Evolutionary conservation across 2,113 vertebrate genomes (phyloP).

Genomic region (Jaculus jaculus): DNA sequence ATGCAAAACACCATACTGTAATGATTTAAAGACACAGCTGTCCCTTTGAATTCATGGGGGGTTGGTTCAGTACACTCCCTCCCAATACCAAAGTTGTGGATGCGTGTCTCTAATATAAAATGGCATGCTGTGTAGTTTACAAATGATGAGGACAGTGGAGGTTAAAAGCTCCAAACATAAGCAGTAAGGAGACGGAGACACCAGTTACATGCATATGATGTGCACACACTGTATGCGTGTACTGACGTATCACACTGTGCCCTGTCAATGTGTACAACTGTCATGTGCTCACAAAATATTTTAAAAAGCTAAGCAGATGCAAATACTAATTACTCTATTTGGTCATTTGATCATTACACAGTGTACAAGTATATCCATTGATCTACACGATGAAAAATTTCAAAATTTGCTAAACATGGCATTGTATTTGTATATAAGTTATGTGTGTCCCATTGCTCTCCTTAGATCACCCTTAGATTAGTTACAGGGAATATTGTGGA

Average conservation of each 20-base stretch:
- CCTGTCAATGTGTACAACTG: too few species aligned
- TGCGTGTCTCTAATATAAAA: too few species aligned
- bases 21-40: neutral
- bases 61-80: neutral
- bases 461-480: neutral
- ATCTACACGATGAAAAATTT: neutral
- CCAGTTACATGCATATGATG: neutral
- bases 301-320: too few species aligned
- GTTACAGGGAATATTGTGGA: fast-evolving
- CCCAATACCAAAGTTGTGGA: neutral
- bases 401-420: neutral
- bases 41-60: too few species aligned
- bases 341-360: neutral
- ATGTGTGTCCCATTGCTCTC: neutral
- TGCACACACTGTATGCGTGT: neutral
- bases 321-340: too few species aligned
- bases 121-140: neutral
- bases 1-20: neutral
- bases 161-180: neutral
- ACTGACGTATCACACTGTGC: neutral
- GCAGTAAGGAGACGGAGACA: neutral
- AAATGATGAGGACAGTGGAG: neutral
- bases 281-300: neutral
- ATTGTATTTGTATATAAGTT: neutral
- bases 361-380: neutral